Percentiles rank a stretch among this genome's conserved stretches.
These are phyloP conservation scores for Yasuhikotakia modesta DNA, from an alignment of 2,797 vertebrate genomes.

Conservation along the genomic window DNA sequence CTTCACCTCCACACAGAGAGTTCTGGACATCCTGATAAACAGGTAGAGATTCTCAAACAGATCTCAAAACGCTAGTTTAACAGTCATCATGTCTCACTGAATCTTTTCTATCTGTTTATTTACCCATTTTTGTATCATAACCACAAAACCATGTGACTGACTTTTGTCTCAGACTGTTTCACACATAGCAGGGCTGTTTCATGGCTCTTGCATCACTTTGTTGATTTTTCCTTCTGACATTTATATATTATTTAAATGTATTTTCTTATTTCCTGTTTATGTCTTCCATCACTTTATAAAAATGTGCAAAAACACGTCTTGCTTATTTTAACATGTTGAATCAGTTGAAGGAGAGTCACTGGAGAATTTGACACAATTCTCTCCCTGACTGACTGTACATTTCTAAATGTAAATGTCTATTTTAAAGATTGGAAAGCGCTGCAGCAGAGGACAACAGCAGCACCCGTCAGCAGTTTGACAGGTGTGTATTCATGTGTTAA, in stretches of 20 bases:
- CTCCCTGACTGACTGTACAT: no score
- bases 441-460: conserved; percentile 71
- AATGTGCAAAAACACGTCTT: neutral
- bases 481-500: conserved; percentile 66
- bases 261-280: neutral
- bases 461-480: conserved; percentile 76
- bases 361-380: no score
- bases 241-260: neutral
- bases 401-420: neutral
- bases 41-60: conserved; percentile 69
- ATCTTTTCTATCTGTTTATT: neutral
- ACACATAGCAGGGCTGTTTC: neutral
- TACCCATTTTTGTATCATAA: neutral
- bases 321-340: no score
- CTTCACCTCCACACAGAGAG: conserved; percentile 79
- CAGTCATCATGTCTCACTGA: no score
- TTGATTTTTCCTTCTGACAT: neutral
- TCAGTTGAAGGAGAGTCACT: no score
- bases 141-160: neutral
- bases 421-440: conserved; percentile 73
- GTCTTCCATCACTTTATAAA: neutral
- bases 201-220: neutral
- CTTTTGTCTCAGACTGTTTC: neutral
- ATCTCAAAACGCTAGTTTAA: no score
- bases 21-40: conserved; percentile 82